A percentile compares a stretch with the other conserved stretches of the same genome.
phyloP scores from a whole-genome alignment of 1,140 invertebrate genomes.

The Cherax quadricarinatus region DNA sequence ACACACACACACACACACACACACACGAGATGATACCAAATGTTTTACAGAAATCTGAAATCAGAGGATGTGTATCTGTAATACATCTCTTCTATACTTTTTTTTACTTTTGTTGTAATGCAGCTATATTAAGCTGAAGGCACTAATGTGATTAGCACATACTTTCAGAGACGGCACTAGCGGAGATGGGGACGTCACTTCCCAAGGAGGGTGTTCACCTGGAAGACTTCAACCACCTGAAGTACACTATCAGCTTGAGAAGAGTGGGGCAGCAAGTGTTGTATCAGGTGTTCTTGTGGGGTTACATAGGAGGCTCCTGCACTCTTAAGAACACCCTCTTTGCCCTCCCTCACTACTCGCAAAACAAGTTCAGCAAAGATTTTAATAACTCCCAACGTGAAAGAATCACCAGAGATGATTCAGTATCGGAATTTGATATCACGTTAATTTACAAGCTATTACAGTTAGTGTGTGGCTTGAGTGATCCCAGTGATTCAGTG shows the following conservation, averaged over 20 bases:
- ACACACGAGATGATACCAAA: no score
- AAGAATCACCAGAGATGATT: conserved; percentile 47
- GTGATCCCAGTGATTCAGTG: not conserved
- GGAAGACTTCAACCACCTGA: conserved; percentile 51
- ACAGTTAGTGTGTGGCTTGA: conserved; percentile 66
- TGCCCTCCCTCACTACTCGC: conserved; percentile 34
- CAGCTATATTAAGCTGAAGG: no score
- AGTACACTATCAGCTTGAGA: conserved; percentile 45
- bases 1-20: no score
- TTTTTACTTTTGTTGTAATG: no score
- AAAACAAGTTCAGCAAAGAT: conserved; percentile 61
- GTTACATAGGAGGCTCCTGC: conserved; percentile 20
- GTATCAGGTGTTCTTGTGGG: conserved; percentile 37
- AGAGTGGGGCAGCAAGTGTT: conserved; percentile 43
- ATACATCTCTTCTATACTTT: no score
- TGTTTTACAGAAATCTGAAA: no score
- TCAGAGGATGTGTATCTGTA: no score
- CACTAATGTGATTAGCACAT: no score
- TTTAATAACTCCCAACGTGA: conserved; percentile 59
- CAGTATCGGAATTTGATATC: conserved; percentile 50
- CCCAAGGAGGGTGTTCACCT: conserved; percentile 12
- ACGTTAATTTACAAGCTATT: conserved; percentile 63
- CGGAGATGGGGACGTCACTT: conserved; percentile 14
- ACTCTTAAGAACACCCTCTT: conserved; percentile 43
- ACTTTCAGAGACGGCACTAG: no score